phyloP scores from a whole-genome alignment of 1,140 invertebrate species.

The Idris sp. region DNA sequence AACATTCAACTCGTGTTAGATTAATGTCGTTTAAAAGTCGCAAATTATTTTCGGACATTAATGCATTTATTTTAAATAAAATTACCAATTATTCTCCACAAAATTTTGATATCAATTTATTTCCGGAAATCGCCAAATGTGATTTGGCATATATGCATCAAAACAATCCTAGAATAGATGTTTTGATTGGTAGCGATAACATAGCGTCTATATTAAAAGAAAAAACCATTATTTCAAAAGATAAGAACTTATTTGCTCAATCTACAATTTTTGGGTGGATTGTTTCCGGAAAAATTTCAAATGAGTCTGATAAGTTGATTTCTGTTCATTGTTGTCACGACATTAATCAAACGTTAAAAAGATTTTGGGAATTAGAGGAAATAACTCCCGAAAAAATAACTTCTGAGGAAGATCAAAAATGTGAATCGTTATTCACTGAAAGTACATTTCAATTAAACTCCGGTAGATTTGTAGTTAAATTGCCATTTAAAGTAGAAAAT shows the following conservation, averaged over 20 bases:
- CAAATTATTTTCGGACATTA: too few species aligned
- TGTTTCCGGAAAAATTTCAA: conserved; percentile 3
- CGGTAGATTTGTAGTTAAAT: conserved; percentile 9
- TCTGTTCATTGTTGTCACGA: conserved; percentile 1
- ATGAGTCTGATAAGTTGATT: background rate
- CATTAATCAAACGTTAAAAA: background rate
- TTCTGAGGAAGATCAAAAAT: conserved; percentile 11
- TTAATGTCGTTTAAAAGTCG: too few species aligned
- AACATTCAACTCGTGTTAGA: too few species aligned
- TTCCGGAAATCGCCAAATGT: background rate
- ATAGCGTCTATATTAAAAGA: background rate
- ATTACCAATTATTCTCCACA: background rate
- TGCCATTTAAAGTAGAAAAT: conserved; percentile 5
- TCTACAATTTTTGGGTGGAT: conserved; percentile 8
- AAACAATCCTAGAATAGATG: background rate
- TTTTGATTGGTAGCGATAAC: conserved; percentile 1
- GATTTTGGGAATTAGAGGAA: conserved; percentile 18
- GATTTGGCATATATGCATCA: background rate
- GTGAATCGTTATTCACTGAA: conserved; percentile 4
- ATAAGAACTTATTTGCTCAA: conserved; percentile 5
- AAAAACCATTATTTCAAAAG: background rate
- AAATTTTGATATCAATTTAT: background rate
- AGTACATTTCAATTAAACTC: background rate
- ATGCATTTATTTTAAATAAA: too few species aligned
- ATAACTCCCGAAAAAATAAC: background rate